Base-by-base conservation (phyloP, 2,113 vertebrate genomes). In the Gallinago paraguaiae region DNA sequence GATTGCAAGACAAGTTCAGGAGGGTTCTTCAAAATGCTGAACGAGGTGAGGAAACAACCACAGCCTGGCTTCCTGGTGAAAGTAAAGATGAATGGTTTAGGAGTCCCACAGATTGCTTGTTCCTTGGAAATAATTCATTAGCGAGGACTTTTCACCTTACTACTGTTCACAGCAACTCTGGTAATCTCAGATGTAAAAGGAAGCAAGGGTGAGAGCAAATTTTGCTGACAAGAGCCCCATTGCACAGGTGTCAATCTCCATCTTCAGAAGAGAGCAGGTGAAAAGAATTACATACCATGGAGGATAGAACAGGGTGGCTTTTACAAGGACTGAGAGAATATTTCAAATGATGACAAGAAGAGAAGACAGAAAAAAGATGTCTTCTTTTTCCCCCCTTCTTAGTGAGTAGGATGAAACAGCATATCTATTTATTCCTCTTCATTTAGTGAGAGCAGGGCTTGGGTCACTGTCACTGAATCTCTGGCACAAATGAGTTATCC, bases 401-500 rank as follows among this genome's bases (percentile, higher is more conserved):
- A 82, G 60, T 31, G 51, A 93, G 69, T 41, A 89, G 78, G 59
- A 90, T 89, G 87, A 95, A 95, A 48, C 50, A 84, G 43, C 72
- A 7, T 57, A 74, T 83, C 85, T 86, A 95, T 91, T 93, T 96
- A 85, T 96, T 92, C 41, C 24, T 90, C 80, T 79, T 94, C 80
- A 89, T 92, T 92, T 86, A 95, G 79, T 9, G 31, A 86, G 61
- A 90, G 67, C 33, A 74, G 33, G 22, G 75, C 84, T 90, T 93
- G 63, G 75, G 95, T 86, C 84, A 86, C 76, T 76, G 72, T 72
- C 84, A 90, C 65, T 79, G 63, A 90, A 95, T 60, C 64, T 78
- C 75, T 86, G 79, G 78, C 74, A 91, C 48, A 92, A 95, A 94
- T 63, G 67, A 93, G 35, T 43, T 91, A 70, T 39, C 72, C n/a